phyloP scores from a whole-genome alignment of 2,888 invertebrate species.

The Sepioteuthis lessoniana region DNA sequence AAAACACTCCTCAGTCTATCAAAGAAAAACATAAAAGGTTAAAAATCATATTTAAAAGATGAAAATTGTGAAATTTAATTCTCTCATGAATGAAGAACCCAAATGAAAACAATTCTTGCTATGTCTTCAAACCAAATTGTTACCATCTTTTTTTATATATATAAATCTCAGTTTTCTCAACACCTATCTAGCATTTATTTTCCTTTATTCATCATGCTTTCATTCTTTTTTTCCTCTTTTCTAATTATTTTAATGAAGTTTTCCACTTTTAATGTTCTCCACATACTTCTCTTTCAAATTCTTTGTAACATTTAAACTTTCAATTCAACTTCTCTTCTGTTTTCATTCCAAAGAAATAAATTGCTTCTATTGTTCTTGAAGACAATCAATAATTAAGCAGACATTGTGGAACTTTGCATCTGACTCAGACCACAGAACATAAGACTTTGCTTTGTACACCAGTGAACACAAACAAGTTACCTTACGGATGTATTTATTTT shows the following conservation, averaged over 20 bases:
- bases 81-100: too few species aligned
- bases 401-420: slow-evolving; percentile 33
- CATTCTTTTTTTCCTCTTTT: background rate
- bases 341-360: background rate
- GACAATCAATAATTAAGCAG: slow-evolving; percentile 33
- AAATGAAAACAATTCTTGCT: too few species aligned
- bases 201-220: background rate
- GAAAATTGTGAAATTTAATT: too few species aligned
- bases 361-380: slow-evolving; percentile 33
- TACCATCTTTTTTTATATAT: background rate
- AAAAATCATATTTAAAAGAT: too few species aligned
- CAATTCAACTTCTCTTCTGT: background rate
- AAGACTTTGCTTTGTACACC: background rate
- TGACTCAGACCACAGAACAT: background rate
- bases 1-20: too few species aligned
- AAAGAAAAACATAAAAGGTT: too few species aligned
- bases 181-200: background rate
- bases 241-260: background rate
- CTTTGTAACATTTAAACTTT: slow-evolving; percentile 23
- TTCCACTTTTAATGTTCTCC: background rate
- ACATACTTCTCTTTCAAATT: background rate
- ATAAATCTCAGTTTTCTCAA: background rate
- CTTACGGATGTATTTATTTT: slow-evolving; percentile 21
- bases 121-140: too few species aligned
- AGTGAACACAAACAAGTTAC: background rate